These are phyloP conservation scores for Rhopalosiphum padi DNA, from an alignment of 1,140 invertebrate genomes.

Conservation along the genomic window DNA sequence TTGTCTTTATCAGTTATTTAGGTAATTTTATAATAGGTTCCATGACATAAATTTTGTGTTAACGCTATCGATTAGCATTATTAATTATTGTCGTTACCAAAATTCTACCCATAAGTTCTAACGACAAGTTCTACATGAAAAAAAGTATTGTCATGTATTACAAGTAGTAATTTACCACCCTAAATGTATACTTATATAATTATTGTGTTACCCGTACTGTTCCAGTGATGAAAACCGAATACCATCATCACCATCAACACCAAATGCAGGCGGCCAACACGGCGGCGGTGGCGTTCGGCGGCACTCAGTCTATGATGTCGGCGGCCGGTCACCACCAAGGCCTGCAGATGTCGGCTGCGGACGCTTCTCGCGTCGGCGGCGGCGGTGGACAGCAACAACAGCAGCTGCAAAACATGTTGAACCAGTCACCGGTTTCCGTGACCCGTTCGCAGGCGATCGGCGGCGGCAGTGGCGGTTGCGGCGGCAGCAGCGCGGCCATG, in stretches of 20 bases:
- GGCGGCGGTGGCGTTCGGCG: constrained; percentile 32
- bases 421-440: constrained; percentile 22
- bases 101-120: too few species aligned
- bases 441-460: constrained; percentile 33
- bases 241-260: constrained; percentile 55
- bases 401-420: constrained; percentile 34
- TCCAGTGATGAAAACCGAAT: constrained; percentile 51
- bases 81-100: too few species aligned
- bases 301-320: neutral
- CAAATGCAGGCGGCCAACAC: constrained; percentile 14
- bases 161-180: too few species aligned
- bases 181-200: neutral
- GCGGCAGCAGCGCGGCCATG: constrained; percentile 45
- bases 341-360: constrained; percentile 12
- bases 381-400: constrained; percentile 20
- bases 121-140: too few species aligned
- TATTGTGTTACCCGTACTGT: neutral
- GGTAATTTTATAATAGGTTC: too few species aligned
- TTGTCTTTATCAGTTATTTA: too few species aligned
- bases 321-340: neutral
- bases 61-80: too few species aligned
- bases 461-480: neutral
- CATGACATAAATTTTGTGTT: too few species aligned
- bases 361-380: neutral
- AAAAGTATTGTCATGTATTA: too few species aligned